Evolutionary conservation across 1,140 invertebrate genomes (phyloP), one percentile per base, ranked within the genome.

Genomic region (Bombyx mori): DNA sequence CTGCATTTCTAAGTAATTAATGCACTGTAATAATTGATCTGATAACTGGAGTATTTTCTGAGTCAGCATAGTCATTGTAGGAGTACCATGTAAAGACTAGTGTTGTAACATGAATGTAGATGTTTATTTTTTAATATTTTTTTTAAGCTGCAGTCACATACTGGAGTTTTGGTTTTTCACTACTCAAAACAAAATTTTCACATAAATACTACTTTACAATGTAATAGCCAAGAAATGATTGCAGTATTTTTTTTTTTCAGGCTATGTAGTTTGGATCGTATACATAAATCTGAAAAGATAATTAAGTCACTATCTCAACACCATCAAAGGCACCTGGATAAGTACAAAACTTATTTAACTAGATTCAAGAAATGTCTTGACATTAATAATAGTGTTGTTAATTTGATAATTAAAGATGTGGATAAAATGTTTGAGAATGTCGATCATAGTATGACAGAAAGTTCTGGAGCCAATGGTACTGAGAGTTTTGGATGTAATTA

Each of bases 381-480:
- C 50, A 91, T 93, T 55, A 99, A 98, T 84, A 92, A 94, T 68
- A 89, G 92, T 51, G 91, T 98, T 22, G 95, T 98, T 8, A 92
- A 94, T 57, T 82, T 94, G 26, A 96, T 98, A 53, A 91, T 97
- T 42, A 90, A 93, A 71, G 94, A 97, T 88, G 94, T 94, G 1
- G 91, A 93, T 35, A 91, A 91, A 52, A 94, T 97, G 88, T 97
- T 97, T 89, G 94, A 83, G 57, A 85, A 85, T 61, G 82, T 87
- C 0, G 82, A 85, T 42, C 81, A 81, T 42, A 79, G 72, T 43
- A 62, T 60, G 7, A 57, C 51, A 1, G 75, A 77, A 42, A 56
- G 44, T 0, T 68, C 60, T 0, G 69, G 68, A 7, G 74, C 69
- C 3, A 83, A 84, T 47, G 81, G 78, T 0, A 71, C 67, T 0